Evolutionary conservation across 2,888 invertebrate genomes (phyloP), one percentile per base, ranked within the genome.

Genomic region (Nomada hirtipes): DNA sequence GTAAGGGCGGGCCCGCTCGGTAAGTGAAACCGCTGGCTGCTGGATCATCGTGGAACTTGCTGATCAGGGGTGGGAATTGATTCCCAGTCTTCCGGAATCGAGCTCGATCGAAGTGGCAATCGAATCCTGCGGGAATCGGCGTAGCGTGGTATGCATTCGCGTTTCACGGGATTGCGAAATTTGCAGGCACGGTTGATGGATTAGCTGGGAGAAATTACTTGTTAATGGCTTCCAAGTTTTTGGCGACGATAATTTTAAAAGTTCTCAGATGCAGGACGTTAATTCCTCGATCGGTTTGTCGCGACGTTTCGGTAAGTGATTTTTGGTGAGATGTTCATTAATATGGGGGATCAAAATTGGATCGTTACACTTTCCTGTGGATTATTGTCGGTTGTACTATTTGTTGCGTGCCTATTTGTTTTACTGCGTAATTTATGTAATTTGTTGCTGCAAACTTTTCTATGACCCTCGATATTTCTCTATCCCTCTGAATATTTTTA

Each of bases 71-170:
- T 10, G 42, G 15, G 53, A 76, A 42, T 76, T 55, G 61, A 75
- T 75, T 68, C 53, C 29, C 59, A n/a, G 68, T 53, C 44, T 69
- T 61, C 57, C 29, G 73, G 65, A 74, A 67, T 50, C 20, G n/a
- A 9, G 63, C n/a, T 72, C 15, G 36, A 36, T 44, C 72, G 15
- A 47, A 64, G 63, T 29, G 57, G 57, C 29, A 57, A 73, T 47
- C 52, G 68, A 52, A 60, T 50, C 50, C 26, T 11, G 4, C 13
- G 15, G 59, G 57, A 74, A 65, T 50, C 29, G 20, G 9, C 47
- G 52, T 47, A 57, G 23, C 18, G 7, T 18, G n/a, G 47, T 1
- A 3, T 68, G 47, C 11, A 11, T 23, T 68, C 55, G 55, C 15
- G 57, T 23, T 57, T 55, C 53, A 18, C n/a, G n/a, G 53, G 10